Conservation (phyloP, 2,113 vertebrate species). For the Scortum barcoo region DNA sequence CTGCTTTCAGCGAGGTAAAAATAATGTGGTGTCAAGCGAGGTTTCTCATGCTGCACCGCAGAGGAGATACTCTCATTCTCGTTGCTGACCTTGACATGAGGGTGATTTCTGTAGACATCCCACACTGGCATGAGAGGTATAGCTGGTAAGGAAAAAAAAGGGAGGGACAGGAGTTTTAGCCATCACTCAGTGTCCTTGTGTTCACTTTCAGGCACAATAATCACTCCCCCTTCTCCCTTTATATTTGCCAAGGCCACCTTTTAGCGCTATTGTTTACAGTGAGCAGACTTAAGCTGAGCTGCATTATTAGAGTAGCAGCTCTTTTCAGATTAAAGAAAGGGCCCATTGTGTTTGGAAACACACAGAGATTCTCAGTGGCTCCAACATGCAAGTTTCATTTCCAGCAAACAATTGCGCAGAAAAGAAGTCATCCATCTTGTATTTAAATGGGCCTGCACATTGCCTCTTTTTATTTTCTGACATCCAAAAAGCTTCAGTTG, state of each 20-base stretch:
- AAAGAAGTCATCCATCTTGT: slow-evolving; percentile 63
- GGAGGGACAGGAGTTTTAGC: slow-evolving; percentile 45
- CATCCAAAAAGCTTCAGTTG: slow-evolving; percentile 44
- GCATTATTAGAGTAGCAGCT: slow-evolving; percentile 63
- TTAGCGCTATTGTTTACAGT: slow-evolving; percentile 64
- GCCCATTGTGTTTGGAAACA: slow-evolving; percentile 66
- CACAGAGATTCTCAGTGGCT: slow-evolving; percentile 37
- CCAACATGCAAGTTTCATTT: slow-evolving; percentile 54
- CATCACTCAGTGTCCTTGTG: slow-evolving; percentile 61
- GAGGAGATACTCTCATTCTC: slow-evolving; percentile 29
- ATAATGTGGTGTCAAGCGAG: background rate
- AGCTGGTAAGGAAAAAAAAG: slow-evolving; percentile 31
- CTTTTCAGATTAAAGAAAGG: slow-evolving; percentile 64
- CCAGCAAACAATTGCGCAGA: slow-evolving; percentile 41
- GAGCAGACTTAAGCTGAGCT: slow-evolving; percentile 60
- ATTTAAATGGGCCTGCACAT: slow-evolving; percentile 45
- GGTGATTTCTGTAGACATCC: slow-evolving; percentile 33
- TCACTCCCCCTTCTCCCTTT: slow-evolving; percentile 49
- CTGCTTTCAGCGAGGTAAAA: background rate
- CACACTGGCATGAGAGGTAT: slow-evolving; percentile 15
- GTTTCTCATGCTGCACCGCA: background rate
- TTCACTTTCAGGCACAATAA: slow-evolving; percentile 52
- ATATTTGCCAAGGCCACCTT: slow-evolving; percentile 62
- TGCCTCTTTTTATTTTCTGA: slow-evolving; percentile 30
- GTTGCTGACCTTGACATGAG: slow-evolving; percentile 49